Percentiles rank a stretch among this genome's conserved stretches.
These are phyloP conservation scores for Coelinius sp. DNA, from an alignment of 2,888 invertebrate genomes.

Conservation along the genomic window DNA sequence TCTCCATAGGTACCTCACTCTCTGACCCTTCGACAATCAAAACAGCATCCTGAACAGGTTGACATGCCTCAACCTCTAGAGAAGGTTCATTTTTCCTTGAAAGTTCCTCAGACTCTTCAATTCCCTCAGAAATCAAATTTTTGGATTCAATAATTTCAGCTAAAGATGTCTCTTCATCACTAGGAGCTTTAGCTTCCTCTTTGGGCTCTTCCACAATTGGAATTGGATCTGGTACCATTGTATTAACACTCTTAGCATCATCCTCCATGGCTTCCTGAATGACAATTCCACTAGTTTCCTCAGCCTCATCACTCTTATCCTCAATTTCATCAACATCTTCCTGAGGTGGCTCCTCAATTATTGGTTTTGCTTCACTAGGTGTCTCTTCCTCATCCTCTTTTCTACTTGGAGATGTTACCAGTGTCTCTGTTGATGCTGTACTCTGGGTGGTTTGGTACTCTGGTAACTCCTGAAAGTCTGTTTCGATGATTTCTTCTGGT, in stretches of 20 bases:
- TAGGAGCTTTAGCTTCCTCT: conserved; percentile 35
- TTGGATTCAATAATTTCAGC: conserved; percentile 47
- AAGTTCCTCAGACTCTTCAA: neutral
- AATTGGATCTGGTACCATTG: conserved; percentile 61
- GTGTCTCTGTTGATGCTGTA: conserved; percentile 2
- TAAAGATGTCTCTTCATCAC: conserved; percentile 14
- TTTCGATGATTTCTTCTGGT: conserved; percentile 14
- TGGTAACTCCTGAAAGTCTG: conserved; percentile 9
- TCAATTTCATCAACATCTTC: conserved; percentile 5
- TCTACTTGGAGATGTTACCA: neutral
- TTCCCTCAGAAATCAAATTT: conserved; percentile 43
- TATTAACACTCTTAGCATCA: conserved; percentile 50
- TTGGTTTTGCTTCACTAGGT: conserved; percentile 42
- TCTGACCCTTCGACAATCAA: neutral
- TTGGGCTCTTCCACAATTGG: conserved; percentile 63
- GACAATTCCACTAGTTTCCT: conserved; percentile 44
- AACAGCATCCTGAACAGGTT: conserved; percentile 30
- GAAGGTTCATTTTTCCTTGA: conserved; percentile 10
- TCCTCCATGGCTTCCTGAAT: conserved; percentile 63
- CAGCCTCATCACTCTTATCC: conserved; percentile 7
- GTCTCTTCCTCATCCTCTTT: conserved; percentile 31
- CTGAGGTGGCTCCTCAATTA: conserved; percentile 44
- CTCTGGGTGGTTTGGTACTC: neutral
- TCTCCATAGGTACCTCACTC: conserved; percentile 39
- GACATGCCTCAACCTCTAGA: conserved; percentile 25